Evolutionary conservation across 2,113 vertebrate species (phyloP), one percentile per base, ranked within the genome.

Genomic region (Gallinago jamesoni): DNA sequence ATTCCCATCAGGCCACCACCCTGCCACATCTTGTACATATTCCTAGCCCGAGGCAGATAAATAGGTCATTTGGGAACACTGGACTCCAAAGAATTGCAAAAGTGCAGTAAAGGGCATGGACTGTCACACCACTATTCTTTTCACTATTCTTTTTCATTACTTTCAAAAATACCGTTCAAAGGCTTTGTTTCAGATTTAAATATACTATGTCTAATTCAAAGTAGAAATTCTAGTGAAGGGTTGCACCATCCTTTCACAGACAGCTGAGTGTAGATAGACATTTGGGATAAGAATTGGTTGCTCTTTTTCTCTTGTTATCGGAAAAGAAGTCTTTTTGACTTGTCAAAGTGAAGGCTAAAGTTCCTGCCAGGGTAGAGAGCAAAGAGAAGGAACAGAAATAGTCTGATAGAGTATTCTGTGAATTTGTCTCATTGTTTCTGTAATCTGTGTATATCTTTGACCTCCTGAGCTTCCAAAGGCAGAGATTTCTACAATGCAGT

Each of bases 1-100:
- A 88, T 92, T 95, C 86, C 68, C 89, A 83, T 94, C 92, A 88
- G 79, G 59, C 63, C 47, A 74, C 83, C 79, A 84, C 68, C 60
- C 60, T 93, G 76, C 19, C 45, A 55, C 14, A 5, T 84, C 63
- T 70, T 74, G 50, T 69, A 41, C 7, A 0, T 4, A 17, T 63
- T 88, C 86, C 70, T 60, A 67, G 45, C 47, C 87, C 60, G 63
- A 67, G 81, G 63, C 41, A 74, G 80, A 68, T 59, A 81, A 94
- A 93, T 15, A 74, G 24, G 25, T 83, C 31, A 59, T 63, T 57
- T 63, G 63, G 50, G 50, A 47, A 21, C 73, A 90, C 60, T 4
- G 60, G 28, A 47, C 76, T 74, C 4, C 5, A 1, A 88, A 89
- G 55, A 70, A 77, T 45, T 81, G 43, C 25, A 63, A 22, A 93